Percentiles rank a stretch among this genome's conserved stretches.
phyloP scores from a whole-genome alignment of 2,113 vertebrate species.

The Piaya cayana region DNA sequence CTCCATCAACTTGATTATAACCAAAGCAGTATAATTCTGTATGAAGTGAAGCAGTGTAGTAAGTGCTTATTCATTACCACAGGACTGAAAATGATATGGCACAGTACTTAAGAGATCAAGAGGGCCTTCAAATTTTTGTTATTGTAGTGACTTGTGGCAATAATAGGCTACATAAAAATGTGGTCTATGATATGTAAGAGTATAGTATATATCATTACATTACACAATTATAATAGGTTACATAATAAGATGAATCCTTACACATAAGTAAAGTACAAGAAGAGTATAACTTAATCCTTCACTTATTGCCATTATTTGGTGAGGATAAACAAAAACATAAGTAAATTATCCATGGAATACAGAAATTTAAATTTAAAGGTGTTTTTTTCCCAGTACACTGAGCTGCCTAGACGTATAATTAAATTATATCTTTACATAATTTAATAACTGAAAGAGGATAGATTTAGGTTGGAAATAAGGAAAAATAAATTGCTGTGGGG shows the following conservation, averaged over 20 bases:
- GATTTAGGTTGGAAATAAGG: neutral
- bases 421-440: neutral
- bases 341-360: neutral
- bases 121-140: neutral
- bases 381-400: neutral
- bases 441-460: neutral
- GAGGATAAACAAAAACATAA: neutral
- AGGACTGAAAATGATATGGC: constrained; percentile 11
- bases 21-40: neutral
- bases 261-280: fast-evolving
- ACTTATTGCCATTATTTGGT: neutral
- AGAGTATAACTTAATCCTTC: neutral
- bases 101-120: neutral
- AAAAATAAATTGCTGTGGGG: neutral
- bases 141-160: neutral
- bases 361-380: neutral
- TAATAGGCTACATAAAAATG: neutral
- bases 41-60: neutral
- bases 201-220: neutral
- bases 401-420: neutral
- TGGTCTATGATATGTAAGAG: neutral
- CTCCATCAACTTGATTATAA: constrained; percentile 20
- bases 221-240: neutral
- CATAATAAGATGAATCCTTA: neutral
- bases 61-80: neutral